phyloP scores from a whole-genome alignment of 2,888 invertebrate genomes.

The Agonopterix subpropinquella region DNA sequence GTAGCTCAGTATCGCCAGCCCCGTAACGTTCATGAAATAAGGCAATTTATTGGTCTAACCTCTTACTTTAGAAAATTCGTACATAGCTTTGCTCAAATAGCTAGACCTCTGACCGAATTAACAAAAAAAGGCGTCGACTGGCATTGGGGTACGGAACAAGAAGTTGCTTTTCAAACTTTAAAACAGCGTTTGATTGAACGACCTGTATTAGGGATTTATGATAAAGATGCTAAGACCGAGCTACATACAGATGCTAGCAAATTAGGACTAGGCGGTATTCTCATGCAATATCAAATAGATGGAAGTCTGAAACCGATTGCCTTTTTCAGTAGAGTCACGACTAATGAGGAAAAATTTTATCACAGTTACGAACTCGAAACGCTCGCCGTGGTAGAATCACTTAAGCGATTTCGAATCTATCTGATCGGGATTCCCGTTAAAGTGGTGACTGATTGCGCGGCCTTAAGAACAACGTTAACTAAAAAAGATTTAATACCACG shows the following conservation, averaged over 20 bases:
- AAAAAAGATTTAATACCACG: conserved; percentile 9
- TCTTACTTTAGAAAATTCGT: conserved; percentile 4
- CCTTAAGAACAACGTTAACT: conserved; percentile 3
- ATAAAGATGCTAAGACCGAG: not conserved
- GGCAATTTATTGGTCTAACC: not conserved
- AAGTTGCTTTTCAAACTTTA: not conserved
- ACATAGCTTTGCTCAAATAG: not conserved
- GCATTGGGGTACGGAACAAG: not conserved
- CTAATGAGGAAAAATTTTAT: not conserved
- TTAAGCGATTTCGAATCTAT: not conserved
- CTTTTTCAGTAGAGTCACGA: conserved; percentile 1
- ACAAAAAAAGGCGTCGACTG: not conserved
- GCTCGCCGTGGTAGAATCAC: not conserved
- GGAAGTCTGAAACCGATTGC: not conserved
- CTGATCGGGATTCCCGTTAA: not conserved
- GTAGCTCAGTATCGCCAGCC: not conserved
- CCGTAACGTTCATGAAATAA: not conserved
- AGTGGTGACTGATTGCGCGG: conserved; percentile 2
- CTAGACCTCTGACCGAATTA: not conserved
- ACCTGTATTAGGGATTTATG: not conserved
- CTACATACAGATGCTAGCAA: conserved; percentile 2
- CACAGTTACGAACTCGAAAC: conserved; percentile 2
- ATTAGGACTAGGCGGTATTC: conserved; percentile 1
- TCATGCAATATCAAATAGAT: conserved; percentile 1
- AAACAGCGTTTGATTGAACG: not conserved